A percentile compares a stretch with the other conserved stretches of the same genome.
Conservation (phyloP, 2,888 invertebrate species). For the Ferrisia virgata region DNA sequence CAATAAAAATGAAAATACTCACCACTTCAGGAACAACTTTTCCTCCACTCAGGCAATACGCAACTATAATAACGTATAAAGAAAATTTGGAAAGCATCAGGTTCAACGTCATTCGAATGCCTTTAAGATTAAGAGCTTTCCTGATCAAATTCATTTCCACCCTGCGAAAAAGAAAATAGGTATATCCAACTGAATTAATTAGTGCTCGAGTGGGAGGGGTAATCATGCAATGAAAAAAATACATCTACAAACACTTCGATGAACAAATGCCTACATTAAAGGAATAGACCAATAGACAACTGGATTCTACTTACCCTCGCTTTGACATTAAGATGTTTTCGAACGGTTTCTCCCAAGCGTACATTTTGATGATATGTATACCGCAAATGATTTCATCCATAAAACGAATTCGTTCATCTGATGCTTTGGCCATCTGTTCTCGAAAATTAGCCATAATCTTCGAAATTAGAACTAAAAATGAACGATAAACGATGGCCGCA, state of each 20-base stretch:
- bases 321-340: constrained; percentile 65
- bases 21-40: constrained; percentile 48
- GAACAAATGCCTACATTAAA: too few species aligned
- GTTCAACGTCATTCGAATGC: constrained; percentile 60
- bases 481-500: too few species aligned
- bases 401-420: constrained; percentile 83
- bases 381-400: constrained; percentile 88
- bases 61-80: constrained; percentile 66
- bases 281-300: too few species aligned
- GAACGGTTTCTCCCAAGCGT: constrained; percentile 85
- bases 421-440: constrained; percentile 79
- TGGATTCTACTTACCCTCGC: constrained; percentile 67
- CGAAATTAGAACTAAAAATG: too few species aligned
- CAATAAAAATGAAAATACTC: too few species aligned
- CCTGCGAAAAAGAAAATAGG: constrained; percentile 47
- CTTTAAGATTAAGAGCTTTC: constrained; percentile 63
- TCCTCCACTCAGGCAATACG: constrained; percentile 55
- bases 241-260: too few species aligned
- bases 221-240: too few species aligned
- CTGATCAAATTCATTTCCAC: constrained; percentile 58
- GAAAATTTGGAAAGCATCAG: constrained; percentile 69
- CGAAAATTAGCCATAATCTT: too few species aligned
- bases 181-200: too few species aligned
- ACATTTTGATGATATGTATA: constrained; percentile 88
- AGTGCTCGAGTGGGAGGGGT: too few species aligned